These are phyloP conservation scores for Apodemus agrarius DNA, from an alignment of 2,797 vertebrate genomes.

Conservation along the genomic window DNA sequence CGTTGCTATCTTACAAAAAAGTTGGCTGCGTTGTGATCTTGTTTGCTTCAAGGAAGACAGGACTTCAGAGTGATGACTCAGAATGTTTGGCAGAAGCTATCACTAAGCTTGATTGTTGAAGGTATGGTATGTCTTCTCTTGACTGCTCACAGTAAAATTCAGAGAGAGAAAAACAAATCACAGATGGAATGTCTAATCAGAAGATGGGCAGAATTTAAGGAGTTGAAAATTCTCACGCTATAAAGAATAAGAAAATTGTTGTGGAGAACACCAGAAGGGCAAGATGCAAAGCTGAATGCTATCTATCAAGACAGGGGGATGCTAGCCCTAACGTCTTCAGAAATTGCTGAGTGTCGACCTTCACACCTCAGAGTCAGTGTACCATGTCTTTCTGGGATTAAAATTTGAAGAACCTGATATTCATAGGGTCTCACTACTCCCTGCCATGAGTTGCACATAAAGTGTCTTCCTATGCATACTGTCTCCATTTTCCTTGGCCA, in stretches of 20 bases:
- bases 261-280: neutral
- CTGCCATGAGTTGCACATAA: neutral
- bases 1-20: neutral
- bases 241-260: neutral
- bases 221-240: neutral
- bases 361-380: neutral
- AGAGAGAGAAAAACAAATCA: constrained; percentile 32
- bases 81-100: neutral
- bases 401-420: neutral
- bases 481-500: no score
- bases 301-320: neutral
- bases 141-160: constrained; percentile 1
- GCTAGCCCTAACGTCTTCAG: neutral
- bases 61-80: neutral
- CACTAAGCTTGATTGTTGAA: neutral
- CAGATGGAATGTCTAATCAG: constrained; percentile 3
- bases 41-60: neutral
- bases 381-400: neutral
- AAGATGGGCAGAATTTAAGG: neutral
- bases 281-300: neutral
- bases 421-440: neutral
- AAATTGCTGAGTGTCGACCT: neutral
- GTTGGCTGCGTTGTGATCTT: neutral
- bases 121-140: neutral
- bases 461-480: neutral